Base-by-base conservation (phyloP, 1,140 invertebrate genomes). In the Pseudomyrmex sp. region DNA sequence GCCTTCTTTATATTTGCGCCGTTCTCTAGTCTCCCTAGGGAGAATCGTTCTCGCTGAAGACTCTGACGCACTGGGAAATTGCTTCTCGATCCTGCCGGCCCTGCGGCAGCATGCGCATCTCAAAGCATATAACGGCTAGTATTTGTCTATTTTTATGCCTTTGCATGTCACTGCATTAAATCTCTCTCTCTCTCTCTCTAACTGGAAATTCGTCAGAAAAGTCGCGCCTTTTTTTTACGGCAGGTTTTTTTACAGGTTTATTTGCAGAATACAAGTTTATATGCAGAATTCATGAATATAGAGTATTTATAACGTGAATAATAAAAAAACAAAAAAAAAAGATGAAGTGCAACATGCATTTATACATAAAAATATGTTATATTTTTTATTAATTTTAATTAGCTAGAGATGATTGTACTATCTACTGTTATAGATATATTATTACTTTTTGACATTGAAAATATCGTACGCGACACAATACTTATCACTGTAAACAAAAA, bases 1-100 rank as follows among this genome's bases (percentile, higher is more conserved):
- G 10, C 20, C 61, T 50, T 63, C 59, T 80, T 80, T 82, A 75
- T 82, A 35, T 82, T 75, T 82, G 50, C 61, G 48, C 48, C 72
- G 70, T 46, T 54, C 3, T 66, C 46, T 20, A n/a, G 23, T 70
- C 59, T 69, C 61, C 35, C 35, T 35, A 7, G 44, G 23, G 54
- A 56, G 56, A 80, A 70, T 80, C 66, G 44, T n/a, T 23, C 52
- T 9, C 50, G 65, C 20, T 72, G 44, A 80, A 70, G 44, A n/a
- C 15, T 44, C 12, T 58, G 54, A 56, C 50, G 35, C 58, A 48
- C 13, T 74, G 59, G 70, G 61, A 63, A 75, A 75, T 82, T 82
- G 61, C 56, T 63, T 62, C 65, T 46, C 48, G 58, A 75, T 66
- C 59, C 26, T 8, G 56, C 15, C 44, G 52, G 3, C 9, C 1